phyloP scores from a whole-genome alignment of 2,888 invertebrate genomes.

The Cylindroiulus punctatus region DNA sequence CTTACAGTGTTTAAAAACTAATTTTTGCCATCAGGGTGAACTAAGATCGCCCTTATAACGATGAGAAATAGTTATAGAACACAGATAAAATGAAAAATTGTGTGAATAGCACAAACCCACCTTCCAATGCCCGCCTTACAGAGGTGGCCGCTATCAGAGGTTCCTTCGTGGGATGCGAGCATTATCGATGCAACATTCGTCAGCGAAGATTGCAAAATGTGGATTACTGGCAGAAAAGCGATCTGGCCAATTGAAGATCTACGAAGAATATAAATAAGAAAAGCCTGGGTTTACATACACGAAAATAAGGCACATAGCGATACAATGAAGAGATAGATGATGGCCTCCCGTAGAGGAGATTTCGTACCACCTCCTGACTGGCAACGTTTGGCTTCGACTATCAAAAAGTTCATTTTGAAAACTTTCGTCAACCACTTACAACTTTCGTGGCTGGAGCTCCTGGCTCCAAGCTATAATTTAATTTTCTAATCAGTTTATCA shows the following conservation, averaged over 20 bases:
- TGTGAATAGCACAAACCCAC: too few relatives aligned
- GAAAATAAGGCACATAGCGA: not conserved
- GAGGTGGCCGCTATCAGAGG: not conserved
- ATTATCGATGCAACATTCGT: constrained; percentile 13
- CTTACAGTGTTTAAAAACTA: too few relatives aligned
- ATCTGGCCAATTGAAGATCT: constrained; percentile 29
- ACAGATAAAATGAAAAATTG: too few relatives aligned
- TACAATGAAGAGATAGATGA: constrained; percentile 25
- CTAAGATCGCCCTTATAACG: too few relatives aligned
- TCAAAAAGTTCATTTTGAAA: not conserved
- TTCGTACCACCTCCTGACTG: constrained; percentile 7
- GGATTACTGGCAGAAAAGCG: constrained; percentile 42
- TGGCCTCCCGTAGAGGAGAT: not conserved
- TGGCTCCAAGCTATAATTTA: not conserved
- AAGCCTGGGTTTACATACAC: constrained; percentile 13
- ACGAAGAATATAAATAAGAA: constrained; percentile 15
- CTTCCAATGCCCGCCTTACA: not conserved
- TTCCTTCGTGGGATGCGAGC: not conserved
- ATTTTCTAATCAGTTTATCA: not conserved
- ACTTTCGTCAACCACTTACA: not conserved
- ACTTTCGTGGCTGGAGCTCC: not conserved
- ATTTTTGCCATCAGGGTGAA: too few relatives aligned
- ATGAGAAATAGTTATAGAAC: too few relatives aligned
- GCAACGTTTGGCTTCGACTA: not conserved
- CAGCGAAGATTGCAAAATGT: not conserved